Evolutionary conservation across 2,888 invertebrate genomes (phyloP).

Genomic region (Deilephila porcellus): DNA sequence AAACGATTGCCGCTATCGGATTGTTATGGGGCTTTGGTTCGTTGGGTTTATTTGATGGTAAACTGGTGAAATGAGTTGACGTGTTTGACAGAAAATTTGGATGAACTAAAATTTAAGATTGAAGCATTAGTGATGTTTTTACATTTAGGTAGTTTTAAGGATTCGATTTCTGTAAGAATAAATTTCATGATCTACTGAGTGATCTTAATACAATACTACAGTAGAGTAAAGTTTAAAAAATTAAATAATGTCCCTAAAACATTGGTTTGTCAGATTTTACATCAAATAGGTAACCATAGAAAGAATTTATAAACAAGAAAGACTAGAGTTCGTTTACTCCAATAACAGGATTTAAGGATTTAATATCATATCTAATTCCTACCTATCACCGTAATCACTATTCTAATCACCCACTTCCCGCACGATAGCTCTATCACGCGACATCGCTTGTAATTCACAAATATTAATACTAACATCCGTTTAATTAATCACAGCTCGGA

Average conservation of each 20-base stretch:
- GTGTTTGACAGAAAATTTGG: too few species aligned
- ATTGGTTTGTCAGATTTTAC: too few species aligned
- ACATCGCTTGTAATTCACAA: conserved; percentile 54
- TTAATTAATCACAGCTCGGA: conserved; percentile 66
- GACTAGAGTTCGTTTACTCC: not conserved
- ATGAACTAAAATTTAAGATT: too few species aligned
- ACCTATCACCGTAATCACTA: not conserved
- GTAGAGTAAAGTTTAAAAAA: too few species aligned
- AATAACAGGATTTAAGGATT: not conserved
- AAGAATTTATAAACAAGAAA: too few species aligned
- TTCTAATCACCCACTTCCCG: not conserved
- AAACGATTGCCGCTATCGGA: conserved; percentile 36
- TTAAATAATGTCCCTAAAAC: too few species aligned
- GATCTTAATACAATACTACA: too few species aligned
- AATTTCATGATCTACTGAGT: too few species aligned
- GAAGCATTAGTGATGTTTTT: too few species aligned
- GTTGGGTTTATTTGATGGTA: conserved; percentile 17
- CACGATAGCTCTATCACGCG: conserved; percentile 13
- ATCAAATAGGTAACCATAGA: too few species aligned
- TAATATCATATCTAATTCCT: not conserved
- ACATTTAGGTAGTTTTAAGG: too few species aligned
- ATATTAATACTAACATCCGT: conserved; percentile 56
- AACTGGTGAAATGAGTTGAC: not conserved
- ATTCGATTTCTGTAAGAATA: too few species aligned
- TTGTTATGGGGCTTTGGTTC: conserved; percentile 41